A percentile compares a stretch with the other conserved stretches of the same genome.
Conservation (phyloP, 2,888 invertebrate genomes). For the Fragum fragum region DNA sequence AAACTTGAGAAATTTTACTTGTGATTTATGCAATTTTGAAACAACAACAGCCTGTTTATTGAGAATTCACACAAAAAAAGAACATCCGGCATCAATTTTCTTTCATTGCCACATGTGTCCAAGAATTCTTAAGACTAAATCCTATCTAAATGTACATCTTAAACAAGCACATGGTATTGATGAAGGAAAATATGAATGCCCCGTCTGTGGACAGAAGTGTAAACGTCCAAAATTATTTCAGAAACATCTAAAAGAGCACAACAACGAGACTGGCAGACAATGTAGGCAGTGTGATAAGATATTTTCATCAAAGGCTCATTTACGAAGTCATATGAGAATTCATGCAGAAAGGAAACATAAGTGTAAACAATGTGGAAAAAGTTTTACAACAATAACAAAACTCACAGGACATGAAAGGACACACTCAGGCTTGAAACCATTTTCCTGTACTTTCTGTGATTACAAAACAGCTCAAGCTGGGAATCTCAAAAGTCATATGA, state of each 20-base stretch:
- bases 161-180: slow-evolving; percentile 36
- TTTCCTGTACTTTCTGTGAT: slow-evolving; percentile 33
- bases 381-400: slow-evolving; percentile 38
- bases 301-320: slow-evolving; percentile 26
- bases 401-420: slow-evolving; percentile 32
- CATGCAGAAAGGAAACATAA: slow-evolving; percentile 30
- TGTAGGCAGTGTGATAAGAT: slow-evolving; percentile 32
- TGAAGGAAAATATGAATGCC: slow-evolving; percentile 44
- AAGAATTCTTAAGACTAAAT: slow-evolving; percentile 38
- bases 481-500: slow-evolving; percentile 45
- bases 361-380: slow-evolving; percentile 48
- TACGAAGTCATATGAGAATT: slow-evolving; percentile 30
- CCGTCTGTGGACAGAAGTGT: slow-evolving; percentile 35
- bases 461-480: slow-evolving; percentile 37
- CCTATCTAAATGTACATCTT: slow-evolving; percentile 51
- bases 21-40: slow-evolving; percentile 37
- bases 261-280: not conserved
- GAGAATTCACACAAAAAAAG: slow-evolving; percentile 32
- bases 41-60: slow-evolving; percentile 38
- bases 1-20: slow-evolving; percentile 23
- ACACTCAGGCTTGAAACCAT: slow-evolving; percentile 44
- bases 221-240: slow-evolving; percentile 23
- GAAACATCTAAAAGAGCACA: slow-evolving; percentile 35
- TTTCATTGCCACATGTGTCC: slow-evolving; percentile 50
- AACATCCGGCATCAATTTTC: slow-evolving; percentile 19